Percentiles rank a stretch among this genome's conserved stretches.
Conservation (phyloP, 2,113 vertebrate species). For the Xenus cinereus region DNA sequence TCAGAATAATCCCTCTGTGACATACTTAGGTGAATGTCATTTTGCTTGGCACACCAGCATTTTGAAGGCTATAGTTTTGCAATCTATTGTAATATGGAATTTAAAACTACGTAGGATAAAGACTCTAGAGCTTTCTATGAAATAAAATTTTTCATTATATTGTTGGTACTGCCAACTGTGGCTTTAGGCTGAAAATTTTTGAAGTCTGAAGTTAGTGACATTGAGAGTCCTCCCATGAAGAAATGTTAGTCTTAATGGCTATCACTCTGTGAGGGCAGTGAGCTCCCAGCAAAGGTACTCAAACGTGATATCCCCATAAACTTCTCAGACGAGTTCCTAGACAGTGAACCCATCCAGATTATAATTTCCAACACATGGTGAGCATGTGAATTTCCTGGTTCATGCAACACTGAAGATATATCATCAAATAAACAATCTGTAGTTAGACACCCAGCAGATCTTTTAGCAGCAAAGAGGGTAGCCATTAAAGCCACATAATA, state of each 20-base stretch:
- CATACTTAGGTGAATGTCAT: background rate
- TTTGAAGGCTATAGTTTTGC: background rate
- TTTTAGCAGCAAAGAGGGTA: background rate
- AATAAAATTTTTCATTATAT: background rate
- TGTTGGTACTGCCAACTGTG: too few relatives aligned
- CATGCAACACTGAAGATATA: background rate
- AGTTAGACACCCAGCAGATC: background rate
- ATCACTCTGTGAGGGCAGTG: background rate
- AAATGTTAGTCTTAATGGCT: background rate
- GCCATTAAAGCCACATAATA: background rate
- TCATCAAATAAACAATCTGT: background rate
- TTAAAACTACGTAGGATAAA: background rate
- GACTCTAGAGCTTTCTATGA: background rate
- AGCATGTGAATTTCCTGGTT: background rate
- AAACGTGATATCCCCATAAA: background rate
- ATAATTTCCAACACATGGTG: background rate
- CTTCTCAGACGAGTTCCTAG: background rate
- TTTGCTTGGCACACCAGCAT: background rate
- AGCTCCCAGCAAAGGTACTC: background rate
- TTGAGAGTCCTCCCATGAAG: background rate
- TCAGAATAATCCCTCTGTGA: background rate
- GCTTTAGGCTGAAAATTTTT: background rate
- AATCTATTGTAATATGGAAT: background rate
- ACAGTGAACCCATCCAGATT: background rate
- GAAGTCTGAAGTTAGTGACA: background rate